Percentiles rank a stretch among this genome's conserved stretches.
phyloP scores from a whole-genome alignment of 2,888 invertebrate species.

The Brachyptera putata region DNA sequence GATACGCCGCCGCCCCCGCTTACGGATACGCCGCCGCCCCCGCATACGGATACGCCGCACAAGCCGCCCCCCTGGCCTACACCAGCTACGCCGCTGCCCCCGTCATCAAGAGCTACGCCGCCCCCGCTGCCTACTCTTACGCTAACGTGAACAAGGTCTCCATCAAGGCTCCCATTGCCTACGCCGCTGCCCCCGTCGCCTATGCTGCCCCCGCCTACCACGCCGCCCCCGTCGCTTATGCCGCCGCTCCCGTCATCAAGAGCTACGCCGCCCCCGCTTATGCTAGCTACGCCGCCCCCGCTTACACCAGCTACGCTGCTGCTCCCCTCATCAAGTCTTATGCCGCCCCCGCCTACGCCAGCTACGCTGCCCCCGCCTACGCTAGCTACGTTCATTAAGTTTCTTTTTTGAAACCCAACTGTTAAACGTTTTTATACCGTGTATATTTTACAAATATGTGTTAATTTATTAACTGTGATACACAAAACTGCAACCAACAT shows the following conservation, averaged over 20 bases:
- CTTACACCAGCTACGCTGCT: background rate
- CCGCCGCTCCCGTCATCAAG: background rate
- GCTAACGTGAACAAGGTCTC: conserved; percentile 33
- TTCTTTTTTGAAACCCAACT: too few relatives aligned
- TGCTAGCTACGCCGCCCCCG: conserved; percentile 6
- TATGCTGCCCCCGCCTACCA: conserved; percentile 36
- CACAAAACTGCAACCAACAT: too few relatives aligned
- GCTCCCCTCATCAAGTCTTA: too few relatives aligned
- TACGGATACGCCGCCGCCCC: conserved; percentile 41
- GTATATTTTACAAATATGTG: too few relatives aligned
- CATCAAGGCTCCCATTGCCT: conserved; percentile 51
- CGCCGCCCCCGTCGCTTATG: conserved; percentile 33
- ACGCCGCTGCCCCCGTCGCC: conserved; percentile 51
- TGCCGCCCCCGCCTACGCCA: too few relatives aligned
- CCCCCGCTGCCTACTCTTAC: conserved; percentile 44
- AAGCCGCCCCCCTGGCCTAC: conserved; percentile 9
- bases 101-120: conserved; percentile 35
- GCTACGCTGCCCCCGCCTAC: too few relatives aligned
- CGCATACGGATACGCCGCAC: conserved; percentile 34
- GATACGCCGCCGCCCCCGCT: conserved; percentile 55
- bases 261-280: conserved; percentile 17
- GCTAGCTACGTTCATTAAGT: too few relatives aligned
- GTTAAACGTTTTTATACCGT: too few relatives aligned
- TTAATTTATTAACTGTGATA: too few relatives aligned
- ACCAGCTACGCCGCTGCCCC: conserved; percentile 6